Conservation (phyloP, 1,140 invertebrate genomes). For the Planococcus citri region DNA sequence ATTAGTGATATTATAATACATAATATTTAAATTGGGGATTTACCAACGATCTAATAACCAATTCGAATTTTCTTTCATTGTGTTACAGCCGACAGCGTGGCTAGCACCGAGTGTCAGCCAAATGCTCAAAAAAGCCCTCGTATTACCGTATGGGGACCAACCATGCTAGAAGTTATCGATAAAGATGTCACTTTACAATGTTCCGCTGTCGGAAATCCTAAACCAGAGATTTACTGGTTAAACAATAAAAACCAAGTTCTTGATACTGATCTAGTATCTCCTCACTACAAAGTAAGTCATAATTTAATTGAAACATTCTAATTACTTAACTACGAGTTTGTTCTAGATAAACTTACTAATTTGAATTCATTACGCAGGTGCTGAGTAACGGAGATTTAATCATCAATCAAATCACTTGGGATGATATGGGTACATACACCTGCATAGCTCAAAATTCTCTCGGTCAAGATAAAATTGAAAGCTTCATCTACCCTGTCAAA, state of each 20-base stretch:
- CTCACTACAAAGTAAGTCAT: neutral
- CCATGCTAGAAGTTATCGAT: conserved; percentile 39
- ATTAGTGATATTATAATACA: too few species aligned
- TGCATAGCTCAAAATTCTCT: conserved; percentile 55
- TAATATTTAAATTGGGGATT: too few species aligned
- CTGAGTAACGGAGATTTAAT: conserved; percentile 57
- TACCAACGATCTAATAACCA: too few species aligned
- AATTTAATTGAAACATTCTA: neutral
- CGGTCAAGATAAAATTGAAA: conserved; percentile 47
- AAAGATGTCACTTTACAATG: conserved; percentile 55
- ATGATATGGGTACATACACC: conserved; percentile 65
- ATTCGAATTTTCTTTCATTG: too few species aligned
- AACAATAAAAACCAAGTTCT: conserved; percentile 31
- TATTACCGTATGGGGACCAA: conserved; percentile 37
- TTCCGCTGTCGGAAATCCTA: conserved; percentile 47
- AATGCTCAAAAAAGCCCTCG: conserved; percentile 28
- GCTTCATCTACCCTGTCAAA: conserved; percentile 63
- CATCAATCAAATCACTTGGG: conserved; percentile 53
- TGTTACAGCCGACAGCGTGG: neutral
- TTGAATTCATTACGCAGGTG: conserved; percentile 35
- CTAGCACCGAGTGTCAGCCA: neutral
- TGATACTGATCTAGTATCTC: conserved; percentile 4
- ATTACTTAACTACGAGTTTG: too few species aligned
- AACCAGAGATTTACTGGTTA: conserved; percentile 51
- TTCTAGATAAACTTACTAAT: too few species aligned